Conservation (phyloP, 2,797 vertebrate genomes). For the Mus spretus region DNA sequence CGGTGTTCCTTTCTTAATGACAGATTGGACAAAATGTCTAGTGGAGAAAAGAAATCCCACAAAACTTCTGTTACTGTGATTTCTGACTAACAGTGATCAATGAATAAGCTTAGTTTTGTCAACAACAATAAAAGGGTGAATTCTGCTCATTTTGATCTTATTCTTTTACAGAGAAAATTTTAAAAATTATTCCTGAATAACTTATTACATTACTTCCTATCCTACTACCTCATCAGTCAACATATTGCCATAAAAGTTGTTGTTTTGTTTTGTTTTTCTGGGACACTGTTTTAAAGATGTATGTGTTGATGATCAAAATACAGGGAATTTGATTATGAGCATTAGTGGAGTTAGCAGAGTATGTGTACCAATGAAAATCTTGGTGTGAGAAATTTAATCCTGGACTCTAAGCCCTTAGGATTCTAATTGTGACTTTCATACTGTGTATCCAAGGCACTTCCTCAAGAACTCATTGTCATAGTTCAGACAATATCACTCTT, state of each 20-base stretch:
- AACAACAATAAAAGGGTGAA: not conserved
- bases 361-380: not conserved
- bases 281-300: not conserved
- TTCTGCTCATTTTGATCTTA: not conserved
- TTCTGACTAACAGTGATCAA: slow-evolving; percentile 21
- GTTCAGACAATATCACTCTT: not conserved
- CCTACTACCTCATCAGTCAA: not conserved
- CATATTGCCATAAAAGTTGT: not conserved
- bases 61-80: not conserved
- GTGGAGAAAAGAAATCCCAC: slow-evolving; percentile 47
- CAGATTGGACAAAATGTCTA: slow-evolving; percentile 79
- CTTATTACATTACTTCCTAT: not conserved
- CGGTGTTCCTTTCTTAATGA: slow-evolving; percentile 81
- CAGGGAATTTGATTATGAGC: slow-evolving; percentile 3
- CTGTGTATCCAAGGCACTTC: not conserved
- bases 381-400: not conserved
- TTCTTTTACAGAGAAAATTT: not conserved
- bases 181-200: not conserved
- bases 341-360: not conserved
- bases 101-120: slow-evolving; percentile 31
- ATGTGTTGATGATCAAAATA: not conserved
- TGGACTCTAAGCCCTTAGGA: not conserved
- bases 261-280: not conserved
- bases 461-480: slow-evolving; percentile 2
- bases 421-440: not conserved